A percentile compares a stretch with the other conserved stretches of the same genome.
Evolutionary conservation across 2,888 invertebrate genomes (phyloP).

Genomic region (Aphidius colemani): DNA sequence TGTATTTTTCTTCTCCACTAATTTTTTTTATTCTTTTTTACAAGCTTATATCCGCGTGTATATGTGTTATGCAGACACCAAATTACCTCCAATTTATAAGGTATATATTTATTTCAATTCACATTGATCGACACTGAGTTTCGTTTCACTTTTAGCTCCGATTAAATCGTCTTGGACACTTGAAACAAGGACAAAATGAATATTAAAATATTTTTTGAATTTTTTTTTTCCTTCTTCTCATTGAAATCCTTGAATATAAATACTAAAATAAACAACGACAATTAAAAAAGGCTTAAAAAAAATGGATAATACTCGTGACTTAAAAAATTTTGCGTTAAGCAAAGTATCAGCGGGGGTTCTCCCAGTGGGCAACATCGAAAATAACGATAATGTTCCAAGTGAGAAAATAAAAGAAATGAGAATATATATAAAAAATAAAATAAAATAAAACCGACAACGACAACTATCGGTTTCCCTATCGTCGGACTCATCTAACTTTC

Average conservation of each 20-base stretch:
- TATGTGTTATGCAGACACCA: too few relatives aligned
- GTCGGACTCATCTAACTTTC: conserved; percentile 50
- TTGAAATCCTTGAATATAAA: too few relatives aligned
- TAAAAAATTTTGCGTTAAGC: conserved; percentile 21
- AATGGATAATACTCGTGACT: conserved; percentile 31
- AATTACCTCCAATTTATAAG: too few relatives aligned
- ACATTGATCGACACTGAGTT: conserved; percentile 22
- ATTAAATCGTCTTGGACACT: conserved; percentile 22
- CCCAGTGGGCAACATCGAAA: conserved; percentile 37
- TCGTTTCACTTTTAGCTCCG: not conserved
- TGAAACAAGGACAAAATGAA: conserved; percentile 20
- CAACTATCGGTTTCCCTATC: conserved; percentile 57
- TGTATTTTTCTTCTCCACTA: too few relatives aligned
- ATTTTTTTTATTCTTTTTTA: too few relatives aligned
- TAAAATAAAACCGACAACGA: conserved; percentile 33
- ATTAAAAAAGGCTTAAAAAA: conserved; percentile 23
- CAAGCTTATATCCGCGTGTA: too few relatives aligned
- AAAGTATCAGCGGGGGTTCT: conserved; percentile 48
- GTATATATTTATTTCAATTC: conserved; percentile 1
- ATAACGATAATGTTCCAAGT: conserved; percentile 32
- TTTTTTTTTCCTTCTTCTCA: too few relatives aligned
- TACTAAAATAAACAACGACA: too few relatives aligned
- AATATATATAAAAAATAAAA: conserved; percentile 14
- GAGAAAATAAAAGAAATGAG: conserved; percentile 16
- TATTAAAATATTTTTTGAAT: too few relatives aligned